Conservation (phyloP, 2,888 invertebrate genomes). For the Drosophila setosimentum region DNA sequence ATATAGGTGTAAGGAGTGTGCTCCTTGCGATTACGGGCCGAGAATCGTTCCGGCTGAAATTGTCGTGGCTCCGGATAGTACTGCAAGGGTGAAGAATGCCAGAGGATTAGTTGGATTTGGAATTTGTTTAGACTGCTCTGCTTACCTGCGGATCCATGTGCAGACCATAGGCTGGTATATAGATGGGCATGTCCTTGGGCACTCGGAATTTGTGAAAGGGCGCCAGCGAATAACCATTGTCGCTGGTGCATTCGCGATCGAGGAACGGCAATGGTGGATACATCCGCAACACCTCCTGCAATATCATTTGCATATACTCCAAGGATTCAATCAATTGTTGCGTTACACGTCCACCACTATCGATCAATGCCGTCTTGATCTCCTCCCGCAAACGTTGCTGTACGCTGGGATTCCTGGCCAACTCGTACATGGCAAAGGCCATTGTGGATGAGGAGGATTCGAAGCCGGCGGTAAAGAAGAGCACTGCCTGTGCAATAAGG, state of each 20-base stretch:
- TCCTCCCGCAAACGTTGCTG: slow-evolving; percentile 85
- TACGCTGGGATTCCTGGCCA: slow-evolving; percentile 84
- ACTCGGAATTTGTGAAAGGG: slow-evolving; percentile 77
- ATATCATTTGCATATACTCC: slow-evolving; percentile 85
- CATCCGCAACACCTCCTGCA: slow-evolving; percentile 82
- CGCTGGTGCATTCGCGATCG: slow-evolving; percentile 82
- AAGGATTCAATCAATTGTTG: slow-evolving; percentile 84
- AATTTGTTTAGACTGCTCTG: not conserved
- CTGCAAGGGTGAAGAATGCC: slow-evolving; percentile 49
- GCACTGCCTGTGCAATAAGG: slow-evolving; percentile 83
- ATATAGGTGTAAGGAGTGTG: slow-evolving; percentile 83
- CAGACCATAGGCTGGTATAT: slow-evolving; percentile 81
- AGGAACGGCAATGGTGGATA: slow-evolving; percentile 84
- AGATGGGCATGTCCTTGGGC: slow-evolving; percentile 82
- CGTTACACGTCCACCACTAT: slow-evolving; percentile 83
- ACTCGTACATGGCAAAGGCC: slow-evolving; percentile 85
- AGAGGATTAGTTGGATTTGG: not conserved
- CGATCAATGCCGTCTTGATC: slow-evolving; percentile 81
- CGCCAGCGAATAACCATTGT: slow-evolving; percentile 68
- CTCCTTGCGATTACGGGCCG: slow-evolving; percentile 78
- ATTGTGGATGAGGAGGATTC: slow-evolving; percentile 85
- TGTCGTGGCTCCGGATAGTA: slow-evolving; percentile 82
- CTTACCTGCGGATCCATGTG: slow-evolving; percentile 83
- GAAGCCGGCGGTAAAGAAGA: slow-evolving; percentile 85
- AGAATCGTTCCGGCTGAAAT: slow-evolving; percentile 85